Base-by-base conservation (phyloP, 1,140 invertebrate species). In the Trypoxylus dichotomus region DNA sequence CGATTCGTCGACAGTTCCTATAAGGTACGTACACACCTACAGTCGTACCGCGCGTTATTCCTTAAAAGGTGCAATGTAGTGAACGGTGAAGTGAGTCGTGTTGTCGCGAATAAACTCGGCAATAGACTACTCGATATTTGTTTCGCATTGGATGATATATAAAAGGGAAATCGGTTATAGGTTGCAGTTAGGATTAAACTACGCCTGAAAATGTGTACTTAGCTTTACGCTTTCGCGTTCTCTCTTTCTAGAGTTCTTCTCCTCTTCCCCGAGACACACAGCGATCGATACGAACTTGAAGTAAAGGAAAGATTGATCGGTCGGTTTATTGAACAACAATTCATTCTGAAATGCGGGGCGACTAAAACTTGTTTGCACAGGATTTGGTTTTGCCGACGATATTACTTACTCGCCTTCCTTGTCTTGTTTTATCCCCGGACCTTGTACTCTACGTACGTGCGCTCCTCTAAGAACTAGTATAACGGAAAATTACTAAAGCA, bases 311-410 rank as follows among this genome's bases (percentile, higher is more conserved):
- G 60, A 68, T 68, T 68, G 60, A 68, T 68, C 60, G 60, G 60
- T 68, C 19, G 60, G 60, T 68, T 68, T 68, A 68, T 68, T 27
- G 60, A 27, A 68, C 60, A 68, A 68, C 60, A 68, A 68, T 68
- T 68, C 60, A 68, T 68, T 68, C 27, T 68, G 60, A 68, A 68
- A 68, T 24, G 60, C 60, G 60, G 24, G 21, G 60, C 60, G 21
- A 68, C 60, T 68, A 68, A 68, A 25, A 68, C 21, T 29, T 68
- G 60, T 68, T 68, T 68, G 21, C 60, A 68, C 60, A 68, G 60
- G 60, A 68, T 68, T 68, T 27, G 60, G 60, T 27, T 68, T 24
- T 68, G 60, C 60, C 21, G 21, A 24, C 24, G 60, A 68, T 68
- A 68, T 68, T 68, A 68, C 60, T 68, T 27, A 68, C 60, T 68